Percentiles rank a stretch among this genome's conserved stretches.
Conservation (phyloP, 1,140 invertebrate species). For the Leptinotarsa defecta region DNA sequence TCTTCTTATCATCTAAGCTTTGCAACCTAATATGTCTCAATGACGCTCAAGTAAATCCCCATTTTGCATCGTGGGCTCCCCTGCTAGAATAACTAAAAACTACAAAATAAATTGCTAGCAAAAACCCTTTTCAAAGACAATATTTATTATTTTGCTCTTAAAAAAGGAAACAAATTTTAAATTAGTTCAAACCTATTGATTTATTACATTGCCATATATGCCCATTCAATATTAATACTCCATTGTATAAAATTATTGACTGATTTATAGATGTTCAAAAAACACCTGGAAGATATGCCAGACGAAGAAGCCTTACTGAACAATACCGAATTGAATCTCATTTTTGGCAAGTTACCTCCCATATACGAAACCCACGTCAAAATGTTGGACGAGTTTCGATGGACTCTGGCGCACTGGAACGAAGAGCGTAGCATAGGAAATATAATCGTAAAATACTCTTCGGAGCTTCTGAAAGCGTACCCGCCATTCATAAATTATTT, state of each 20-base stretch:
- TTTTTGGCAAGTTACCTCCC: slow-evolving; percentile 94
- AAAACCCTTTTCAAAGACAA: neutral
- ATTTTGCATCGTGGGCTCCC: no score
- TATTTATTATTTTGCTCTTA: no score
- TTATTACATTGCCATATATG: no score
- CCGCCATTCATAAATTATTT: slow-evolving; percentile 98
- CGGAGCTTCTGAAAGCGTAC: slow-evolving; percentile 88
- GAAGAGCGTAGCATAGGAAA: slow-evolving; percentile 79
- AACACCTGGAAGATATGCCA: slow-evolving; percentile 82
- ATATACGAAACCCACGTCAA: slow-evolving; percentile 91
- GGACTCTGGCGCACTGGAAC: slow-evolving; percentile 71
- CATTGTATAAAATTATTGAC: no score
- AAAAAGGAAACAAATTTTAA: no score
- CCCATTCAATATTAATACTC: no score
- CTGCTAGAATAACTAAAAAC: neutral
- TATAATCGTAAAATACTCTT: slow-evolving; percentile 83
- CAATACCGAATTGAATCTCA: slow-evolving; percentile 91
- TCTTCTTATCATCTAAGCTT: no score
- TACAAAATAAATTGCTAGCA: neutral
- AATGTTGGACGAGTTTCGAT: slow-evolving; percentile 78
- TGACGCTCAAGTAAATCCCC: no score
- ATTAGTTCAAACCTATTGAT: no score
- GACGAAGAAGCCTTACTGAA: slow-evolving; percentile 82
- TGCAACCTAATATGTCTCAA: no score
- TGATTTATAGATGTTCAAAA: slow-evolving; percentile 77